Base-by-base conservation (phyloP, 2,888 invertebrate species). In the Rhagonycha lutea region DNA sequence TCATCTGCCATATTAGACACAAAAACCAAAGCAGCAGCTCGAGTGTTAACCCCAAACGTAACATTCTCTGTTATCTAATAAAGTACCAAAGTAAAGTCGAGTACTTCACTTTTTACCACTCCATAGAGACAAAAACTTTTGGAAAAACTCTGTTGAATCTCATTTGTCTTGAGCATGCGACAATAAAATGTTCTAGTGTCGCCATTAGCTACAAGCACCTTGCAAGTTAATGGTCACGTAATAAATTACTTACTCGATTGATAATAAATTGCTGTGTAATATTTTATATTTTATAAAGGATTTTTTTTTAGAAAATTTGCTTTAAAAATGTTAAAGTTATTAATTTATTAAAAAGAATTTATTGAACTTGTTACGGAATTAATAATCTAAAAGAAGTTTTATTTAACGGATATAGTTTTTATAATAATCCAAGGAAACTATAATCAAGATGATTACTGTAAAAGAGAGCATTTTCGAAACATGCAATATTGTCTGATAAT, bases 181-280 rank as follows among this genome's bases (percentile, higher is more conserved):
- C 82, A 83, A 83, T 83, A 82, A 82, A 83, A 83, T 82, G 82
- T 81, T 82, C 82, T 83, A 82, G 82, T 81, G 77, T 79, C 73
- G 80, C 80, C 82, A 82, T 83, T 83, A 82, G 80, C 79, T 74
- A 73, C 79, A 78, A 75, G 78, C 80, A 79, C 77, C 79, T 79
- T 80, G 77, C 75, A 79, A 78, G 77, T 75, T 75, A 76, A 80
- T 79, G 79, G 78, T 79, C 77, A 74, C 79, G 79, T 80, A 80
- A 80, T 82, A 80, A 80, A 82, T 82, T 79, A 79, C 80, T 80
- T 78, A 79, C 77, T 78, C 74, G 72, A 73, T 73, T 65, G 63
- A 26, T 65, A 65, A 65, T 65, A 65, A 65, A 65, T 65, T 24
- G 63, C 63, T 18, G 12, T 5, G 24, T 24, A 65, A 18, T 62